These are phyloP conservation scores for Caenorhabditis panamensis DNA, from an alignment of 2,888 invertebrate species.

Conservation along the genomic window DNA sequence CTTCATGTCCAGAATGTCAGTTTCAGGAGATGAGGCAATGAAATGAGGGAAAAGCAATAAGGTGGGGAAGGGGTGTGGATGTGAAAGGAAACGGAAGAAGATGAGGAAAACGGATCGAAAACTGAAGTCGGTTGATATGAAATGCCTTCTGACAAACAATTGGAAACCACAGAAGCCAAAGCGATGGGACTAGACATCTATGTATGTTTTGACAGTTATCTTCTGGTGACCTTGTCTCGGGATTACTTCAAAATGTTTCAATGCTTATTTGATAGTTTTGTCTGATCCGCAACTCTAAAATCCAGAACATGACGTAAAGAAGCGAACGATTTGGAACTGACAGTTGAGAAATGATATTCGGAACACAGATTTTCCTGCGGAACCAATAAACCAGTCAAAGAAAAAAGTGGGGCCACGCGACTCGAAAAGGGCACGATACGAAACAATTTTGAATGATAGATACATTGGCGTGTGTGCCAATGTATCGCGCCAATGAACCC, in stretches of 20 bases:
- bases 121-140: conserved; percentile 3
- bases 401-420: background rate
- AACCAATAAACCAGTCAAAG: background rate
- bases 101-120: background rate
- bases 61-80: background rate
- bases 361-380: conserved; percentile 16
- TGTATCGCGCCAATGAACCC: conserved; percentile 52
- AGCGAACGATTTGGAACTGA: background rate
- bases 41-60: background rate
- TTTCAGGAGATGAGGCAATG: conserved; percentile 56
- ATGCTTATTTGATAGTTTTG: background rate
- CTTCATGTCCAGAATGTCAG: conserved; percentile 29
- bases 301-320: conserved; percentile 24
- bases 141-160: background rate
- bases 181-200: too few relatives aligned
- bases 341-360: conserved; percentile 52
- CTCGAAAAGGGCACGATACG: conserved; percentile 46
- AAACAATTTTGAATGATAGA: conserved; percentile 54
- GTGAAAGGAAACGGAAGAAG: conserved; percentile 5
- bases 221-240: too few relatives aligned
- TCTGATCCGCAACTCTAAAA: conserved; percentile 13
- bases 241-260: too few relatives aligned
- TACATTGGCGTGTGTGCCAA: conserved; percentile 54
- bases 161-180: background rate
- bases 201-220: too few relatives aligned